Evolutionary conservation across 37 sponge, comb jelly and placozoan species (phyloP).

Genomic region (Halisarca cf. caerulea): DNA sequence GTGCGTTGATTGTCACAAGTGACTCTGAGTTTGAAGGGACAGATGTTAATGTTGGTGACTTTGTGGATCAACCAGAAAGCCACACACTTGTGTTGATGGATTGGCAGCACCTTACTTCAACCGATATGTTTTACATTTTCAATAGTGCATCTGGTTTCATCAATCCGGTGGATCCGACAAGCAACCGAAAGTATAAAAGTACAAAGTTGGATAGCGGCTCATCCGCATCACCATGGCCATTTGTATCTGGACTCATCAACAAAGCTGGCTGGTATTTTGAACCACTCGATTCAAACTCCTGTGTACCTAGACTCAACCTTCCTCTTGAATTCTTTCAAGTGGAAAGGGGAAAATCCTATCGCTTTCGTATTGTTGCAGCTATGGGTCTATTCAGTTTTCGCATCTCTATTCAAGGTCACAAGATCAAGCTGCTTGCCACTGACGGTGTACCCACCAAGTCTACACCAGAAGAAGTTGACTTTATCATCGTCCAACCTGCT

Average conservation of each 20-base stretch:
- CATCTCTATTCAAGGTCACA: conserved; percentile 67
- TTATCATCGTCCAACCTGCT: conserved; percentile 77
- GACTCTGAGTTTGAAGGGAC: background rate
- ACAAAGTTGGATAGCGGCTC: conserved; percentile 35
- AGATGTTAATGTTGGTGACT: background rate
- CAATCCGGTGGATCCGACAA: background rate
- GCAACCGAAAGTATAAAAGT: too few species aligned
- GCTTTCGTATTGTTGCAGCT: conserved; percentile 85
- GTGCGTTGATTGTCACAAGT: conserved; percentile 67
- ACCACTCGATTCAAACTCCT: background rate
- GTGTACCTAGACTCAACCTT: background rate
- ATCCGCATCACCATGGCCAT: conserved; percentile 64
- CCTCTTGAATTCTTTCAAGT: background rate
- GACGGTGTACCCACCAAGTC: conserved; percentile 56
- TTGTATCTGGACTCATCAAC: conserved; percentile 83
- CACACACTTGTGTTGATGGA: conserved; percentile 74
- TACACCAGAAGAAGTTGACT: conserved; percentile 48
- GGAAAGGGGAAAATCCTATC: conserved; percentile 16
- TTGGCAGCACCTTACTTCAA: conserved; percentile 60
- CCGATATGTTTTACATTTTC: conserved; percentile 37
- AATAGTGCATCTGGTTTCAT: background rate
- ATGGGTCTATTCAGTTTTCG: conserved; percentile 62
- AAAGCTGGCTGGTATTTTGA: conserved; percentile 54
- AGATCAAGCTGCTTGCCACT: conserved; percentile 59
- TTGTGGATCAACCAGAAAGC: conserved; percentile 44